Conservation (phyloP, 1,140 invertebrate species). For the Drosophila elegans region DNA sequence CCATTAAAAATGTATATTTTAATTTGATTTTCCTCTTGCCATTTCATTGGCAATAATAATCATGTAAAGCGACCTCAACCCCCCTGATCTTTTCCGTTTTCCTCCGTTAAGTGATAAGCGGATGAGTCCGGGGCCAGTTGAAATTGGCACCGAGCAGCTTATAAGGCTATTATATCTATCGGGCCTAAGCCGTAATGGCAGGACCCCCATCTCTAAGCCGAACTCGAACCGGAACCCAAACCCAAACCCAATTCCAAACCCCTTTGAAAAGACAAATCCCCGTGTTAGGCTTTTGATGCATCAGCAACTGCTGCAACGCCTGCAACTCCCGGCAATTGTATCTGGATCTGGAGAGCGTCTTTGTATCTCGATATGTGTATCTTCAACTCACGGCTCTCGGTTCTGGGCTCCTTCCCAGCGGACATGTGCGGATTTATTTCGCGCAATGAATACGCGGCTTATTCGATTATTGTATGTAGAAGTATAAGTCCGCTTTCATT, state of each 20-base stretch:
- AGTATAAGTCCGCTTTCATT: slow-evolving; percentile 66
- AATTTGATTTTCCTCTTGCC: slow-evolving; percentile 76
- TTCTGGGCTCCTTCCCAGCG: slow-evolving; percentile 36
- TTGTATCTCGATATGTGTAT: slow-evolving; percentile 52
- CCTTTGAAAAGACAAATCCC: slow-evolving; percentile 57
- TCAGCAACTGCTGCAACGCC: slow-evolving; percentile 38
- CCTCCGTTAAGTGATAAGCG: slow-evolving; percentile 47
- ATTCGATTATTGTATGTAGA: slow-evolving; percentile 72
- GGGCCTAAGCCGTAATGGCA: slow-evolving; percentile 66
- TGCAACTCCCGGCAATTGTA: slow-evolving; percentile 38
- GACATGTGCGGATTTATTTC: slow-evolving; percentile 79
- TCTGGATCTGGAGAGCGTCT: slow-evolving; percentile 42
- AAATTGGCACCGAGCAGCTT: slow-evolving; percentile 60
- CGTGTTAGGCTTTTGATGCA: slow-evolving; percentile 50
- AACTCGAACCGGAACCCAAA: slow-evolving; percentile 17
- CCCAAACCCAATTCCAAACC: slow-evolving; percentile 10
- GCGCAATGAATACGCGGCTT: slow-evolving; percentile 74
- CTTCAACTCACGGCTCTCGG: slow-evolving; percentile 2
- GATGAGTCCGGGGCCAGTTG: slow-evolving; percentile 49
- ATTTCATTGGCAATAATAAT: slow-evolving; percentile 60
- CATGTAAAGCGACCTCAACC: slow-evolving; percentile 68
- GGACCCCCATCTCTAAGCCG: slow-evolving; percentile 16
- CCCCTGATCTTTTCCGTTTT: slow-evolving; percentile 1
- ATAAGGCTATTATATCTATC: slow-evolving; percentile 67
- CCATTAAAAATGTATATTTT: slow-evolving; percentile 82